Base-by-base conservation (phyloP, 2,888 invertebrate genomes). In the Perithous albicinctus region DNA sequence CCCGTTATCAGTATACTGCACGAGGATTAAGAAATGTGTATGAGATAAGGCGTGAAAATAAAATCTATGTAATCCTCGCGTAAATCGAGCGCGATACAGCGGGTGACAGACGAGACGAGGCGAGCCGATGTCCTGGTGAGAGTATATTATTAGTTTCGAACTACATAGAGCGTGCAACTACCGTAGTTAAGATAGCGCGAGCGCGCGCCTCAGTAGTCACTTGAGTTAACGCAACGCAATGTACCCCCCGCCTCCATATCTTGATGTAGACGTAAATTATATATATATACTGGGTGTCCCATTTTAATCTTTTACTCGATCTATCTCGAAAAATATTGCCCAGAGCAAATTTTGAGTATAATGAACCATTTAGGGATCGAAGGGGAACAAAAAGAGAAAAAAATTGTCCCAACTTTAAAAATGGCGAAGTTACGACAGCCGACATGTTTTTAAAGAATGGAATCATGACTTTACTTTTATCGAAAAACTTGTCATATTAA, bases 171-270 rank as follows among this genome's bases (percentile, higher is more conserved):
- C 84, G 81, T 29, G 29, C 29, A 2, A 29, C 29, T 84, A 23
- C 51, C 20, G 83, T 80, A 83, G 84, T 83, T 85, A 82, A 85
- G 85, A 85, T 83, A 85, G 78, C 67, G 67, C 5, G 2, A 2
- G 29, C 69, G 72, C 69, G 61, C 51, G 63, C 56, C 32, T 29
- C 26, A 7, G 61, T 35, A 23, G 32, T 61, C 29, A 20, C 59
- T 51, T 78, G 59, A 48, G 59, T 73, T 67, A 67, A 61, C 66
- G 73, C 78, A 51, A 67, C 61, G 73, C 26, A 29, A 38, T 73
- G 41, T n/a, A 35, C 51, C 23, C 10, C 23, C 18, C 23, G 20
- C 6, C 20, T 20, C 7, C 56, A 0, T 32, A 32, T 29, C 56
- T 29, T 15, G n/a, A 3, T 26, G n/a, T 26, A 56, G 7, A 10